phyloP scores from a whole-genome alignment of 2,113 vertebrate species.

The Pteronura brasiliensis region DNA sequence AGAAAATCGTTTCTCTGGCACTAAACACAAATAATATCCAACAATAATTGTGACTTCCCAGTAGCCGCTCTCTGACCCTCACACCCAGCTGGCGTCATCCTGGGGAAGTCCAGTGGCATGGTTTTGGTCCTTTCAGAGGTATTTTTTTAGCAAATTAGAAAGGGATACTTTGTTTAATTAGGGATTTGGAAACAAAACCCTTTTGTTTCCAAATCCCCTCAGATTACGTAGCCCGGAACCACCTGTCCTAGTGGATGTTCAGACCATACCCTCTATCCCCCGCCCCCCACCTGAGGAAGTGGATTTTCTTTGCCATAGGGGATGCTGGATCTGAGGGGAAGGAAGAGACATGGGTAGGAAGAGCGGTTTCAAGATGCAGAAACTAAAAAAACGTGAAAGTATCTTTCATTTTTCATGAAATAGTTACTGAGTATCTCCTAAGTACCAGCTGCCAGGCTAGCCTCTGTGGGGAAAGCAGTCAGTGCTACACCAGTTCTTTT shows the following conservation, averaged over 20 bases:
- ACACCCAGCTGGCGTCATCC: not conserved
- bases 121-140: not conserved
- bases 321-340: not conserved
- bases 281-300: not conserved
- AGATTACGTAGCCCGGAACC: not conserved
- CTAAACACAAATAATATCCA: slow-evolving; percentile 43
- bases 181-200: too few species aligned
- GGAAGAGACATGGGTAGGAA: not conserved
- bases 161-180: not conserved
- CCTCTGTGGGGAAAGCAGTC: not conserved
- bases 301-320: not conserved
- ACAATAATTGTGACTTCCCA: not conserved
- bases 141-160: not conserved
- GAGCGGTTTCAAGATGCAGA: not conserved
- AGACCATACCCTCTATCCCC: not conserved
- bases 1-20: slow-evolving; percentile 50
- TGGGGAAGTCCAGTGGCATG: not conserved
- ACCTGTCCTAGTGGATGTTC: accelerated
- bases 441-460: too few species aligned
- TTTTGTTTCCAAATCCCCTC: not conserved
- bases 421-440: not conserved
- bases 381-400: not conserved
- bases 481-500: too few species aligned
- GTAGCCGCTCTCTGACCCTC: not conserved
- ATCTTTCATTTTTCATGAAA: not conserved